phyloP scores from a whole-genome alignment of 2,113 vertebrate species.

The Macroglossus sobrinus region DNA sequence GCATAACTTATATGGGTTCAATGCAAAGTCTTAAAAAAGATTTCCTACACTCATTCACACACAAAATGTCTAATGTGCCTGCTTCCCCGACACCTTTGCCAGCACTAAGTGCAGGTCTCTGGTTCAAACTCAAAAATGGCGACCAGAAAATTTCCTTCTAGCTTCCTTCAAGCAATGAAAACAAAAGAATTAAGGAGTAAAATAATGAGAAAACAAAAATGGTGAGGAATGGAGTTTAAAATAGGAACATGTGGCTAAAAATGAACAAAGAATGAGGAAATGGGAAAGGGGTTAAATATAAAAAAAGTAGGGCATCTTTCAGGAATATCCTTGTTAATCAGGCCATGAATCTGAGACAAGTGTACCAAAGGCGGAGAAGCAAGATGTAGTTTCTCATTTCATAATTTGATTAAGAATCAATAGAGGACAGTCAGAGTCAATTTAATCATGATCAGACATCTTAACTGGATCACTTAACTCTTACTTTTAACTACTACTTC shows the following conservation, averaged over 20 bases:
- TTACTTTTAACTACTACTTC: background rate
- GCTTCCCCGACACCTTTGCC: background rate
- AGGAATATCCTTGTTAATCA: constrained; percentile 16
- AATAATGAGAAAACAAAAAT: background rate
- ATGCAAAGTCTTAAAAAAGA: background rate
- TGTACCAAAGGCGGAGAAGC: background rate
- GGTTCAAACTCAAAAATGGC: background rate
- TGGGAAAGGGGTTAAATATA: background rate
- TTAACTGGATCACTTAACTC: background rate
- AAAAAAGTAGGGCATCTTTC: constrained; percentile 2
- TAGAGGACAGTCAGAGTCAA: background rate
- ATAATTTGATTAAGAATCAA: background rate
- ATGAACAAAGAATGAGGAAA: background rate
- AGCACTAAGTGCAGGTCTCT: background rate
- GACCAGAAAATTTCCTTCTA: background rate
- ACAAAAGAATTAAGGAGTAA: background rate
- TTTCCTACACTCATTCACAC: background rate
- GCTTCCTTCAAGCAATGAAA: background rate
- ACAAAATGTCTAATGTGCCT: background rate
- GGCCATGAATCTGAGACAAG: background rate
- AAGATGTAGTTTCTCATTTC: background rate
- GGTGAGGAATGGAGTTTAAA: background rate
- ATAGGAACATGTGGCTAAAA: background rate
- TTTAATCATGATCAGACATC: background rate
- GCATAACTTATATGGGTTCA: background rate